Evolutionary conservation across 2,113 vertebrate species (phyloP).

Genomic region (Nesoenas mayeri): DNA sequence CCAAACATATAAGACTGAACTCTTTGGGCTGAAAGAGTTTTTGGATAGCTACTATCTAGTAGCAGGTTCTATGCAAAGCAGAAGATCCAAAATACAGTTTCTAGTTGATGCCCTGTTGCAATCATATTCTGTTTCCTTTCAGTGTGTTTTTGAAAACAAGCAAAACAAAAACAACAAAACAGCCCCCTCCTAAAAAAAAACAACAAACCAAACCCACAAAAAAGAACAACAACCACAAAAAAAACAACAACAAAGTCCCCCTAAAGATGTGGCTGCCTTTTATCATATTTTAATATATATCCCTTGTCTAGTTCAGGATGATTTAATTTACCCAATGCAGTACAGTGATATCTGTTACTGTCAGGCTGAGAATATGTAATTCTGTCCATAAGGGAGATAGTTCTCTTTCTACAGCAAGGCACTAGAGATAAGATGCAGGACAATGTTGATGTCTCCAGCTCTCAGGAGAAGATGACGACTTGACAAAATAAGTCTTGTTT

Average conservation of each 20-base stretch:
- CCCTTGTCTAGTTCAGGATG: neutral
- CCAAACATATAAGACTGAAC: neutral
- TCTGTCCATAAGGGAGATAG: neutral
- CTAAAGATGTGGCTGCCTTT: neutral
- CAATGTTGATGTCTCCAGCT: neutral
- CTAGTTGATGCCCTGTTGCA: neutral
- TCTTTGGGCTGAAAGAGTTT: neutral
- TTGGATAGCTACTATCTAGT: neutral
- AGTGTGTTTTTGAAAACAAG: neutral
- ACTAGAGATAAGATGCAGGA: neutral
- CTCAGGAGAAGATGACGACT: slow-evolving; percentile 10
- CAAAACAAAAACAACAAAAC: too few species aligned
- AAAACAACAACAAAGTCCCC: too few species aligned
- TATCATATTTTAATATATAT: neutral
- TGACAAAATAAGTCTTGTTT: slow-evolving; percentile 14
- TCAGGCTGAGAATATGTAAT: neutral
- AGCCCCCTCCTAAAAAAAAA: too few species aligned
- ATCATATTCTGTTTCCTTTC: neutral
- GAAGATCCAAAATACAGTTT: neutral
- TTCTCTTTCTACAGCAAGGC: neutral
- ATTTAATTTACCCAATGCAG: neutral
- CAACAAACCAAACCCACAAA: too few species aligned
- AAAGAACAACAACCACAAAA: too few species aligned
- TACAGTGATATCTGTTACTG: neutral
- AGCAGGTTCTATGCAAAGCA: neutral